Conservation (phyloP, 2,888 invertebrate genomes). For the Formica aserva region DNA sequence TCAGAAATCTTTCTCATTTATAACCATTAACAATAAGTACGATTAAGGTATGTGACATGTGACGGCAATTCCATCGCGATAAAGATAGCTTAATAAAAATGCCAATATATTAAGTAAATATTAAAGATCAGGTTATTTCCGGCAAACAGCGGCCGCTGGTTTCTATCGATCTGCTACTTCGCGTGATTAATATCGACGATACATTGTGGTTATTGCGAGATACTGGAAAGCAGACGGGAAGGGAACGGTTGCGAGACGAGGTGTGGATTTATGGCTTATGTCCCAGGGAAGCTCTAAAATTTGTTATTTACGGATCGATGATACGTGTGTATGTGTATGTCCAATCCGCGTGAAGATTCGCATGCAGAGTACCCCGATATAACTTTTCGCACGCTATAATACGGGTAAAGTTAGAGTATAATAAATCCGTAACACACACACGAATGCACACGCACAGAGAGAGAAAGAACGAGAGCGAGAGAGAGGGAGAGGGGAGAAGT, state of each 20-base stretch:
- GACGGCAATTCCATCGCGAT: background rate
- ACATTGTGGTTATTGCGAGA: slow-evolving; percentile 53
- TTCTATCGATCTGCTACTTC: slow-evolving; percentile 52
- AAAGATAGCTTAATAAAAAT: background rate
- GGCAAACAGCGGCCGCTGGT: slow-evolving; percentile 53
- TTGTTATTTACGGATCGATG: slow-evolving; percentile 24
- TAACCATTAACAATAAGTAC: slow-evolving; percentile 1
- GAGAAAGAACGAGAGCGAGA: background rate
- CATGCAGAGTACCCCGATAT: background rate
- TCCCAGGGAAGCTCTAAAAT: slow-evolving; percentile 39
- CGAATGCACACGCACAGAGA: background rate
- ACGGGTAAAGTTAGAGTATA: background rate
- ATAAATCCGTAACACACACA: background rate
- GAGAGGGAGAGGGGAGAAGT: background rate
- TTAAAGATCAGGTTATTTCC: slow-evolving; percentile 59
- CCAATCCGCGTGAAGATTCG: slow-evolving; percentile 14
- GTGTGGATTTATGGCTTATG: slow-evolving; percentile 39
- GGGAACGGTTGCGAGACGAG: background rate
- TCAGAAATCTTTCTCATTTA: background rate
- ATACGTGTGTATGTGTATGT: background rate
- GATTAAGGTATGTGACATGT: background rate
- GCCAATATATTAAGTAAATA: slow-evolving; percentile 42
- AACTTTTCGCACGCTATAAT: background rate
- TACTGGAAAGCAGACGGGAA: slow-evolving; percentile 23
- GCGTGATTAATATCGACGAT: slow-evolving; percentile 67